phyloP scores from a whole-genome alignment of 2,888 invertebrate genomes.

The Drosophila merina region DNA sequence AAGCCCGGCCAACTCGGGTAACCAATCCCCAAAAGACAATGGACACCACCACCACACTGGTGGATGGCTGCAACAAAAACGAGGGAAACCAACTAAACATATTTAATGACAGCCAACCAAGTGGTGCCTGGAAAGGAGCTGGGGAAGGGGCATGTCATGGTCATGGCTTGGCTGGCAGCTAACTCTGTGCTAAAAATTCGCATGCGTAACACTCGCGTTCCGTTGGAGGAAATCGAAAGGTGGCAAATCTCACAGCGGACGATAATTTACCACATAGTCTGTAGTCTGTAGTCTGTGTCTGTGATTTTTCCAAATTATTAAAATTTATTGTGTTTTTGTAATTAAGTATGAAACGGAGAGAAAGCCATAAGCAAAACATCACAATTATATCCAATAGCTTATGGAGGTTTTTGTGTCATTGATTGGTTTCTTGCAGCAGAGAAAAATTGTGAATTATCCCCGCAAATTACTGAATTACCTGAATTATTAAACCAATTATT shows the following conservation, averaged over 20 bases:
- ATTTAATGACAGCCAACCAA: slow-evolving; percentile 47
- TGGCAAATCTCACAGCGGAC: slow-evolving; percentile 17
- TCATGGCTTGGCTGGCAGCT: slow-evolving; percentile 39
- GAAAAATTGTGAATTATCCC: neutral
- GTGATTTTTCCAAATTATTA: slow-evolving; percentile 2
- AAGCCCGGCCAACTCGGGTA: slow-evolving; percentile 37
- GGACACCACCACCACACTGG: slow-evolving; percentile 18
- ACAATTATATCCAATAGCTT: neutral
- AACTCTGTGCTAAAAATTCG: slow-evolving; percentile 38
- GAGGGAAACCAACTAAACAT: slow-evolving; percentile 39
- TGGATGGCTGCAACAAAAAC: slow-evolving; percentile 36
- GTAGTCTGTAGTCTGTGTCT: neutral
- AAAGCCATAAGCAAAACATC: slow-evolving; percentile 1
- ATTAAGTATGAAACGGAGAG: neutral
- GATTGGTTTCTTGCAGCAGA: neutral
- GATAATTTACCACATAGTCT: neutral
- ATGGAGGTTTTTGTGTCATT: slow-evolving; percentile 2
- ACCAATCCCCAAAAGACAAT: slow-evolving; percentile 52
- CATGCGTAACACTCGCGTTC: slow-evolving; percentile 35
- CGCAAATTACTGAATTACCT: neutral
- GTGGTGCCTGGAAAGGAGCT: neutral
- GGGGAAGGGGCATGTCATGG: slow-evolving; percentile 38
- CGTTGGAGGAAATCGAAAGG: slow-evolving; percentile 38
- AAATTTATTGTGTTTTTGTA: slow-evolving; percentile 1
- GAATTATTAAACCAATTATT: neutral